These are phyloP conservation scores for Phainopepla nitens DNA, from an alignment of 2,113 vertebrate species.

Conservation along the genomic window DNA sequence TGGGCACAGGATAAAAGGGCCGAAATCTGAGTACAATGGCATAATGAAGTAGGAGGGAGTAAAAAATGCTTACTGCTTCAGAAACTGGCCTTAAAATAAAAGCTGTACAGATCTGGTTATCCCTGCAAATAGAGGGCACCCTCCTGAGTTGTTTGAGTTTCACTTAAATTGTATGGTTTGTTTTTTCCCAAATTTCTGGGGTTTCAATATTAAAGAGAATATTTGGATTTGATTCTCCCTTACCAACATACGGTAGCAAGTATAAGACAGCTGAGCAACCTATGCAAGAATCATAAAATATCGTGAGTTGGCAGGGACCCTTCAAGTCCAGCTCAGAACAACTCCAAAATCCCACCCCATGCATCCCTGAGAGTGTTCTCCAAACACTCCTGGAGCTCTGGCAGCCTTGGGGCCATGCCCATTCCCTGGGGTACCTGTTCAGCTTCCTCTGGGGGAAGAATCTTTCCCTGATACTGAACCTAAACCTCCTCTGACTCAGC, in stretches of 20 bases:
- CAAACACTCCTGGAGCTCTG: rapidly evolving
- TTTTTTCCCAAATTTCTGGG: conserved; percentile 29
- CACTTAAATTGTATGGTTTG: conserved; percentile 52
- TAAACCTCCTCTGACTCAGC: rapidly evolving
- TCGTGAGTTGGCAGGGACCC: neutral
- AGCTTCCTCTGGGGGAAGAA: neutral
- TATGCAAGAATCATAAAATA: neutral
- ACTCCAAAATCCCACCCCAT: neutral
- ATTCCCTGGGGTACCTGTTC: neutral
- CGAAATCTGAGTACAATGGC: conserved; percentile 60
- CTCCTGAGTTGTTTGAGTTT: conserved; percentile 53
- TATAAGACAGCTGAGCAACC: neutral
- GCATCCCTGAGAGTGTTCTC: rapidly evolving
- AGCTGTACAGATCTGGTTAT: conserved; percentile 37
- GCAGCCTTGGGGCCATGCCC: neutral
- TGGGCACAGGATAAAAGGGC: conserved; percentile 55
- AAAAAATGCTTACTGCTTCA: conserved; percentile 63
- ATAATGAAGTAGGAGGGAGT: conserved; percentile 56
- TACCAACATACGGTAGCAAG: neutral
- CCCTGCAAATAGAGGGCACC: conserved; percentile 60
- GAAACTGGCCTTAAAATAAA: conserved; percentile 64
- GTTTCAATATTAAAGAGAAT: conserved; percentile 46
- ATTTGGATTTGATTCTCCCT: conserved; percentile 17
- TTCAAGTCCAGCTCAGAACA: rapidly evolving
- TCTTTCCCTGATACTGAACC: rapidly evolving